Evolutionary conservation across 2,888 invertebrate species (phyloP).

Genomic region (Acleris emargana): DNA sequence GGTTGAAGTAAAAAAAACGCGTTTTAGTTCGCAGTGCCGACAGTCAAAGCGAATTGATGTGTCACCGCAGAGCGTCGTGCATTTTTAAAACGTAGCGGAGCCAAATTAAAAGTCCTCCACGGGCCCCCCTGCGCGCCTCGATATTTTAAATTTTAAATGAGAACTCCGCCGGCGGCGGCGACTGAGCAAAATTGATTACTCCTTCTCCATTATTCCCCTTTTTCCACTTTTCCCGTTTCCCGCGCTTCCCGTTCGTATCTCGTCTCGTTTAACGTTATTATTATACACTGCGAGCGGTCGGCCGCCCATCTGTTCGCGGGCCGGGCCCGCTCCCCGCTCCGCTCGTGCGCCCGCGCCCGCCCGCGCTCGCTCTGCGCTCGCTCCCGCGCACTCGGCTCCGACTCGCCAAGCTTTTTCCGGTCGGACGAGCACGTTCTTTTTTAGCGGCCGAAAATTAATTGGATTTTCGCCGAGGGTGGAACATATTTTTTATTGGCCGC

Average conservation of each 20-base stretch:
- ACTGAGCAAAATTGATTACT: slow-evolving; percentile 83
- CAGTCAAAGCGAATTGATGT: slow-evolving; percentile 79
- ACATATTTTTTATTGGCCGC: slow-evolving; percentile 83
- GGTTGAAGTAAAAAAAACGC: slow-evolving; percentile 46
- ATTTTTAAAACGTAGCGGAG: slow-evolving; percentile 78
- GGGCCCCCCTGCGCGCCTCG: slow-evolving; percentile 69
- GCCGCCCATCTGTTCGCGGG: slow-evolving; percentile 27
- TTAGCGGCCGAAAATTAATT: slow-evolving; percentile 82
- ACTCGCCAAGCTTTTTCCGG: slow-evolving; percentile 70
- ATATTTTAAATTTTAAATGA: slow-evolving; percentile 83
- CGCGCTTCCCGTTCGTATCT: slow-evolving; percentile 70
- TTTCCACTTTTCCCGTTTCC: slow-evolving; percentile 75
- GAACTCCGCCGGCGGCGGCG: slow-evolving; percentile 74
- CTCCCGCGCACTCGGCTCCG: slow-evolving; percentile 49
- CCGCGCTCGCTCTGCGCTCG: slow-evolving; percentile 41
- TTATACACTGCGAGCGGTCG: slow-evolving; percentile 56
- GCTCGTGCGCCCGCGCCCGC: slow-evolving; percentile 44
- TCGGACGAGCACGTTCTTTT: slow-evolving; percentile 76
- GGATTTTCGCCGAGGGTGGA: slow-evolving; percentile 83
- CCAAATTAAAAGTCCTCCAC: slow-evolving; percentile 81
- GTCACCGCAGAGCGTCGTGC: slow-evolving; percentile 77
- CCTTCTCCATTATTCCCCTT: slow-evolving; percentile 82
- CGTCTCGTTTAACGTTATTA: slow-evolving; percentile 79
- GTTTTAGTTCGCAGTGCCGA: slow-evolving; percentile 62
- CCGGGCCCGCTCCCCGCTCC: slow-evolving; percentile 41